Percentiles rank a stretch among this genome's conserved stretches.
Evolutionary conservation across 1,140 invertebrate species (phyloP).

Genomic region (Meloidogyne exigua): DNA sequence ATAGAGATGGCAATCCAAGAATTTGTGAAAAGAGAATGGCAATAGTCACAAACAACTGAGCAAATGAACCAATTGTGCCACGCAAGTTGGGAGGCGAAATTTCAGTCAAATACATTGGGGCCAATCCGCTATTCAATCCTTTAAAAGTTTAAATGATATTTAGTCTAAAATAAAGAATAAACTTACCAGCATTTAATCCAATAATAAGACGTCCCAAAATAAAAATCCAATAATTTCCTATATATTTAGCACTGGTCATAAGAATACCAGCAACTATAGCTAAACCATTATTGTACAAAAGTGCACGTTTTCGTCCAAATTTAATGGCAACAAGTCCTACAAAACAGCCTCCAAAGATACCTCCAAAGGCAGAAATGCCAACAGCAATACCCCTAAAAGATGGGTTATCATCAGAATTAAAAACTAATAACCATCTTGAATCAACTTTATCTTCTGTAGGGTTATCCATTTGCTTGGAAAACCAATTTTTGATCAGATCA

Average conservation of each 20-base stretch:
- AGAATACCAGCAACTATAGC: conserved; percentile 87
- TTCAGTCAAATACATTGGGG: conserved; percentile 82
- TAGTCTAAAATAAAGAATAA: neutral
- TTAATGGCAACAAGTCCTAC: conserved; percentile 76
- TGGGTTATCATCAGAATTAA: too few relatives aligned
- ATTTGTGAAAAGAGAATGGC: conserved; percentile 77
- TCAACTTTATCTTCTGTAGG: neutral
- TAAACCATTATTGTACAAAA: conserved; percentile 90
- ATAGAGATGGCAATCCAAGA: conserved; percentile 72
- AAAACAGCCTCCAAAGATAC: conserved; percentile 82
- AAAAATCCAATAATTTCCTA: conserved; percentile 88
- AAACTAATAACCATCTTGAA: neutral
- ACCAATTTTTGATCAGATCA: conserved; percentile 52
- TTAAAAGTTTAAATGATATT: neutral
- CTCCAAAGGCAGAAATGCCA: conserved; percentile 82
- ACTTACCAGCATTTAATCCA: conserved; percentile 76
- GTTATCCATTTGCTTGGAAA: conserved; percentile 10
- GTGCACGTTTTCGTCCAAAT: conserved; percentile 84
- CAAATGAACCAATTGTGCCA: conserved; percentile 81
- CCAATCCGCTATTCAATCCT: conserved; percentile 74
- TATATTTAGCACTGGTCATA: conserved; percentile 82
- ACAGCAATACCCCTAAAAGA: conserved; percentile 74
- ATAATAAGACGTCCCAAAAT: conserved; percentile 88
- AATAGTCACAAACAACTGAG: conserved; percentile 82
- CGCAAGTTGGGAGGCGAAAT: conserved; percentile 78